Conservation (phyloP, 2,797 vertebrate species). For the Potorous gilbertii region DNA sequence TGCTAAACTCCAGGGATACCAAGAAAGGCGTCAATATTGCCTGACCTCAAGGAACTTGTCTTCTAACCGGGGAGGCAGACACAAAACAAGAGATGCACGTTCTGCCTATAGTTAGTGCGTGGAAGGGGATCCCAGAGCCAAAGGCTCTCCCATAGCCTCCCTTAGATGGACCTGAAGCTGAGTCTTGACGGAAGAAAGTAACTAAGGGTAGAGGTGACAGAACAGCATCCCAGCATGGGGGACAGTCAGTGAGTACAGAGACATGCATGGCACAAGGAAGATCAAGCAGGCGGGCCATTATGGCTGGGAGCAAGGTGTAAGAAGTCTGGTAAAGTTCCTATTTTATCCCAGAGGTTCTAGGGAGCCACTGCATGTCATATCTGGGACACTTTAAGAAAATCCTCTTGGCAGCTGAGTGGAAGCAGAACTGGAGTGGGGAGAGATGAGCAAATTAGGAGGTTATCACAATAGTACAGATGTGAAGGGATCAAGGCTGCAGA, state of each 20-base stretch:
- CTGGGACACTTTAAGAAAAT: neutral
- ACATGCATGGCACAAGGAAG: neutral
- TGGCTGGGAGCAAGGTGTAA: neutral
- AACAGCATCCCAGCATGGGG: neutral
- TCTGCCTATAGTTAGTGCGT: accelerated
- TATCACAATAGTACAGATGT: neutral
- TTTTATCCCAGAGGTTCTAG: neutral
- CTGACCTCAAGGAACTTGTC: neutral
- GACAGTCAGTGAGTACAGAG: neutral
- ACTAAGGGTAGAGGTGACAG: neutral
- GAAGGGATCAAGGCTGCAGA: neutral
- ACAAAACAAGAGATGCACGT: neutral
- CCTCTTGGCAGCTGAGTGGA: neutral
- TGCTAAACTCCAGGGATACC: neutral
- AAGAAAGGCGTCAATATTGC: neutral
- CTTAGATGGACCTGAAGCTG: neutral
- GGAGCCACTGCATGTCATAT: neutral
- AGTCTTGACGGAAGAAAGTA: neutral
- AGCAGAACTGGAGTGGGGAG: neutral
- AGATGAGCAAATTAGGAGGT: neutral
- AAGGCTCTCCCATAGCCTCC: neutral
- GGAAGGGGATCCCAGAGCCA: neutral
- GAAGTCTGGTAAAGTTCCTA: neutral
- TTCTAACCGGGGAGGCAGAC: neutral
- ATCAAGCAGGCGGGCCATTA: accelerated